Evolutionary conservation across 2,797 vertebrate species (phyloP).

Genomic region (Galagoides demidoff): DNA sequence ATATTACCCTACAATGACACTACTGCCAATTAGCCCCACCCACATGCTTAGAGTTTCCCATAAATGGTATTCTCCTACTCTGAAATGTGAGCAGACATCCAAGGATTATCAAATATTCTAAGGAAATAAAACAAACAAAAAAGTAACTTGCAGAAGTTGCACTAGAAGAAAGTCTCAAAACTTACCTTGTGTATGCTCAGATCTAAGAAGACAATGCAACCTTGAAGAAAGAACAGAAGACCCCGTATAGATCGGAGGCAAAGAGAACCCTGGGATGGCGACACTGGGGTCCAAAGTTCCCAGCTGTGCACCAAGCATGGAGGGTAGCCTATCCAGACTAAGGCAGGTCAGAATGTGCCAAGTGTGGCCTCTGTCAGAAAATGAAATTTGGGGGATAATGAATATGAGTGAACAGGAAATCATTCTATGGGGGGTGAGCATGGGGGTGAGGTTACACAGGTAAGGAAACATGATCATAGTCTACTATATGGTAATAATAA

Average conservation of each 20-base stretch:
- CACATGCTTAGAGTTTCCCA: background rate
- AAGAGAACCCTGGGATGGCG: background rate
- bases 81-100: background rate
- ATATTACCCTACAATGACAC: background rate
- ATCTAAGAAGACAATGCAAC: background rate
- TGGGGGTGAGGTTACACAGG: background rate
- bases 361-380: background rate
- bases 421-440: background rate
- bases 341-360: background rate
- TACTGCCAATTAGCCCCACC: background rate
- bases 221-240: background rate
- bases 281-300: background rate
- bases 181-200: background rate
- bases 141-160: background rate
- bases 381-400: background rate
- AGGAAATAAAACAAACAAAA: conserved; percentile 4
- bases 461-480: conserved; percentile 12
- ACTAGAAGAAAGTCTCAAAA: background rate
- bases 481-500: background rate
- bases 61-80: background rate
- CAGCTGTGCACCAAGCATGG: background rate
- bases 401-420: background rate
- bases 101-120: background rate
- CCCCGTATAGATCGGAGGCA: background rate
- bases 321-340: background rate